These are phyloP conservation scores for Andrena cerasifolii DNA, from an alignment of 1,140 invertebrate species.

Conservation along the genomic window DNA sequence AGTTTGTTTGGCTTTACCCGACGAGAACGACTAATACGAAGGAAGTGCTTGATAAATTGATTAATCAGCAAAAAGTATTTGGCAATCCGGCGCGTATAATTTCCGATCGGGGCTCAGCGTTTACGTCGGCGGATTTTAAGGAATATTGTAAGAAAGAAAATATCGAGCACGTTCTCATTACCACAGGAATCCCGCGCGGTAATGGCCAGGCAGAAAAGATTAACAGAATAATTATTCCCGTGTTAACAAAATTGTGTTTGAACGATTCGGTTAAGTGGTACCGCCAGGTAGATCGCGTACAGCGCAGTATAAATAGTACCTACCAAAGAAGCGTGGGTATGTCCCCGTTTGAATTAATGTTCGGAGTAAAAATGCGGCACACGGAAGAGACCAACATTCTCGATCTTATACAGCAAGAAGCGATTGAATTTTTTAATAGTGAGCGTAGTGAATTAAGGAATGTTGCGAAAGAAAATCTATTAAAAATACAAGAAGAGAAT, in stretches of 20 bases:
- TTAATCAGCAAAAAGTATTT: background rate
- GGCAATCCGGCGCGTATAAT: background rate
- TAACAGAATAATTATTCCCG: background rate
- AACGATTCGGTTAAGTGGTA: background rate
- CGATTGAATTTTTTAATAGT: background rate
- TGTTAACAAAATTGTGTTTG: background rate
- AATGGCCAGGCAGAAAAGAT: conserved; percentile 9
- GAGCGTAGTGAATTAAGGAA: background rate
- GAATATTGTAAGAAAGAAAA: background rate
- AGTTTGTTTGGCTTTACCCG: conserved; percentile 14
- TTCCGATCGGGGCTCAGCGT: background rate
- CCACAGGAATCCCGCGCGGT: background rate
- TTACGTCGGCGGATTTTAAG: background rate
- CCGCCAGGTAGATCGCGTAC: background rate
- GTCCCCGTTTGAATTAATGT: conserved; percentile 71
- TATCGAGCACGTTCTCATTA: background rate
- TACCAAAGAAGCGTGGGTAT: conserved; percentile 59
- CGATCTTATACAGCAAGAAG: background rate
- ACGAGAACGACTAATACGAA: background rate
- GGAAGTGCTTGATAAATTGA: conserved; percentile 1
- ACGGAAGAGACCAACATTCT: too few relatives aligned
- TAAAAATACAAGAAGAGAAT: background rate
- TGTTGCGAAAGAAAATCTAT: background rate
- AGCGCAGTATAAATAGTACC: background rate
- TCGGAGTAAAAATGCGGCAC: conserved; percentile 69